phyloP scores from a whole-genome alignment of 2,888 invertebrate genomes.

The Dasypolia templi region DNA sequence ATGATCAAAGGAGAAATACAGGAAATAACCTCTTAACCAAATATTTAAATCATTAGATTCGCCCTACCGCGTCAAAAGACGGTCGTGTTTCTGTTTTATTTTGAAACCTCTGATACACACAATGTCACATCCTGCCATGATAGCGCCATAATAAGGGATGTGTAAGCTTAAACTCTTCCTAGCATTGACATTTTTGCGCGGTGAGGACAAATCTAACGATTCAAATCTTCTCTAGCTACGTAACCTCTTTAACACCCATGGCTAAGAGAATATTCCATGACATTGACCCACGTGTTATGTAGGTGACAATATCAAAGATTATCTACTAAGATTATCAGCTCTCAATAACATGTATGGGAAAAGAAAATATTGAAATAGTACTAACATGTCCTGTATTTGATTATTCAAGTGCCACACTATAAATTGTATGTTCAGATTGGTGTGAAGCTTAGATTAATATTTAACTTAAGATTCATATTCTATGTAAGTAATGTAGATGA shows the following conservation, averaged over 20 bases:
- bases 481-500: not conserved
- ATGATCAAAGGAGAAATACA: not conserved
- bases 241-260: not conserved
- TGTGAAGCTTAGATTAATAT: conserved; percentile 22
- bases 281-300: conserved; percentile 4
- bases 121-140: not conserved
- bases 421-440: conserved; percentile 27
- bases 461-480: conserved; percentile 13
- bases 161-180: not conserved
- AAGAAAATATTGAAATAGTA: conserved; percentile 41
- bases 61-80: not conserved
- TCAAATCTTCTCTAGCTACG: too few relatives aligned
- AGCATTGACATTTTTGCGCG: not conserved
- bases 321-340: conserved; percentile 30
- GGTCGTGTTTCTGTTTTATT: not conserved
- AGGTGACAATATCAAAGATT: conserved; percentile 3
- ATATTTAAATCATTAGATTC: too few relatives aligned
- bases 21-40: not conserved
- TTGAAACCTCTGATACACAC: not conserved
- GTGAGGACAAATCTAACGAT: too few relatives aligned
- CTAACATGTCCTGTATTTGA: conserved; percentile 48
- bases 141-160: not conserved
- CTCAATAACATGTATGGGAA: conserved; percentile 28
- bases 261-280: conserved; percentile 8
- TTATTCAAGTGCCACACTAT: conserved; percentile 33